phyloP scores from a whole-genome alignment of 2,113 vertebrate species.

The Brienomyrus longianalis region DNA sequence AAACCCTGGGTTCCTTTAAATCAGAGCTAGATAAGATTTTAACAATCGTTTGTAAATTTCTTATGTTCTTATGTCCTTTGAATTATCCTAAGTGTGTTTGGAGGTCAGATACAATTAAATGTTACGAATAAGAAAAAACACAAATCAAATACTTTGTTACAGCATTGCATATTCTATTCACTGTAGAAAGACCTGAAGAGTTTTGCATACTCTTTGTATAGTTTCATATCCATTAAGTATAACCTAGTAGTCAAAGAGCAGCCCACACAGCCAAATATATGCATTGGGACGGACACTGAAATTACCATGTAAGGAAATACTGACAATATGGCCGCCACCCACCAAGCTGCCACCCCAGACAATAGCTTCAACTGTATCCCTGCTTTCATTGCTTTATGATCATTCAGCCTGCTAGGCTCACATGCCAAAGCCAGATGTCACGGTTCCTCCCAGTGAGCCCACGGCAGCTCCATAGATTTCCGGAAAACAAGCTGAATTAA shows the following conservation, averaged over 20 bases:
- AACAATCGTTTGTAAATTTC: too few species aligned
- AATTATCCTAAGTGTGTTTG: neutral
- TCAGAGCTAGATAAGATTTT: too few species aligned
- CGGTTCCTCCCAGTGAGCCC: neutral
- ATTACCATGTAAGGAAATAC: neutral
- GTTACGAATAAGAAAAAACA: neutral
- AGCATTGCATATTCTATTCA: neutral
- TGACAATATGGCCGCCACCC: neutral
- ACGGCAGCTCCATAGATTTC: conserved; percentile 9
- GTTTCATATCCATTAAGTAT: neutral
- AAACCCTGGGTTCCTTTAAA: too few species aligned
- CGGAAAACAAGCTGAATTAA: neutral
- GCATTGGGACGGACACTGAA: neutral
- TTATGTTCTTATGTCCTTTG: neutral
- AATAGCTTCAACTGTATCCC: neutral
- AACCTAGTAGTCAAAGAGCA: neutral
- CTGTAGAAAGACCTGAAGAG: neutral
- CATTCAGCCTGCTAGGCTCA: neutral
- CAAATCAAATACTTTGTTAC: neutral
- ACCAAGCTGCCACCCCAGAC: neutral
- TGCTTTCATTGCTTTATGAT: neutral
- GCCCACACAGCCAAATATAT: neutral
- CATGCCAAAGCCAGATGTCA: conserved; percentile 10
- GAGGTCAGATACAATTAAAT: neutral
- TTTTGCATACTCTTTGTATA: neutral